phyloP scores from a whole-genome alignment of 2,888 invertebrate species.

The Drosophila tanythrix region DNA sequence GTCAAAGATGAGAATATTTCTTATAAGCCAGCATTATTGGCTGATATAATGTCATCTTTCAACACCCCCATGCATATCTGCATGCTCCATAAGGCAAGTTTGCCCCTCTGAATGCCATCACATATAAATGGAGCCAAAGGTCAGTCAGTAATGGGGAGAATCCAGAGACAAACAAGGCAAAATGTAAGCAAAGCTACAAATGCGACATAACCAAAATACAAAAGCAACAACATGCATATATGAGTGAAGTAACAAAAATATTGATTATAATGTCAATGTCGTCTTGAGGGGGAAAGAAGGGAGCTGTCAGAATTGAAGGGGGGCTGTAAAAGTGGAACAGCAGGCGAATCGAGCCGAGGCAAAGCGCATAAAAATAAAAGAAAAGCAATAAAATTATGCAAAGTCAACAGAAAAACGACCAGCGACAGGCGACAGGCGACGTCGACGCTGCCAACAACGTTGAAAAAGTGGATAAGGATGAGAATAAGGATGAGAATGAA shows the following conservation, averaged over 20 bases:
- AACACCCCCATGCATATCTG: slow-evolving; percentile 5
- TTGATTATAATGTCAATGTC: slow-evolving; percentile 78
- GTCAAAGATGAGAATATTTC: neutral
- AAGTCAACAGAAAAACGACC: slow-evolving; percentile 79
- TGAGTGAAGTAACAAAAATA: slow-evolving; percentile 69
- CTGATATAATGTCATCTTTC: neutral
- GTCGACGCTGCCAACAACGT: slow-evolving; percentile 34
- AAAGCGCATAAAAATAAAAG: slow-evolving; percentile 76
- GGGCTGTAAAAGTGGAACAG: slow-evolving; percentile 44
- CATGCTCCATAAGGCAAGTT: slow-evolving; percentile 3
- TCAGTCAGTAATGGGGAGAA: slow-evolving; percentile 26
- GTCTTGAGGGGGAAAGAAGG: slow-evolving; percentile 20
- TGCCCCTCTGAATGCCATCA: neutral
- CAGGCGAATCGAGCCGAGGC: slow-evolving; percentile 48
- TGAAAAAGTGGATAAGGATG: slow-evolving; percentile 5
- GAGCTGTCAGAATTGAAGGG: neutral
- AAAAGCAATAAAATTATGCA: slow-evolving; percentile 81
- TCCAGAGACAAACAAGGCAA: slow-evolving; percentile 29
- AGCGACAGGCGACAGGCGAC: slow-evolving; percentile 54
- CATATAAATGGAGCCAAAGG: slow-evolving; percentile 35
- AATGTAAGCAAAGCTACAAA: slow-evolving; percentile 39
- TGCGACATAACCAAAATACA: slow-evolving; percentile 12
- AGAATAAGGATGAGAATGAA: slow-evolving; percentile 7
- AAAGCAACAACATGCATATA: slow-evolving; percentile 31
- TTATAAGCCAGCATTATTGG: neutral